Conservation (phyloP, 1,140 invertebrate species). For the Andrena cerasifolii region DNA sequence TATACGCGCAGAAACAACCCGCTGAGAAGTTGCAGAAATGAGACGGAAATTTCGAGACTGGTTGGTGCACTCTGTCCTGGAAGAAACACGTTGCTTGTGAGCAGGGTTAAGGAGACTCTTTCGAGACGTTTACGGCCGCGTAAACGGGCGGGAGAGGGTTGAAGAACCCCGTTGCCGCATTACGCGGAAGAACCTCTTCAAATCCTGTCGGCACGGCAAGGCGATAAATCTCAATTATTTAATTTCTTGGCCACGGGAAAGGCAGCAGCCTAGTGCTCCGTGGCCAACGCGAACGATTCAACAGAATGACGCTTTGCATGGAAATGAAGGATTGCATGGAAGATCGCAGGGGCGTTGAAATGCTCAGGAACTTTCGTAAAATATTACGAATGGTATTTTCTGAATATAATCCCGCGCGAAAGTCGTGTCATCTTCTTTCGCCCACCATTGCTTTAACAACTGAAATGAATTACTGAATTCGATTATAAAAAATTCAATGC, state of each 20-base stretch:
- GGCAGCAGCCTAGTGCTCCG: not conserved
- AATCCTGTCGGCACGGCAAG: slow-evolving; percentile 47
- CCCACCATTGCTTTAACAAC: no score
- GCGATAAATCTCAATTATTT: slow-evolving; percentile 72
- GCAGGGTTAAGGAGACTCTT: slow-evolving; percentile 26
- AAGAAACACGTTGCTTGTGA: slow-evolving; percentile 7
- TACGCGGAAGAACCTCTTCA: slow-evolving; percentile 45
- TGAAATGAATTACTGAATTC: no score
- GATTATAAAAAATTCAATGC: no score
- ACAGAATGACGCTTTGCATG: not conserved
- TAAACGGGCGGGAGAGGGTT: slow-evolving; percentile 17
- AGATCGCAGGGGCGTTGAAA: not conserved
- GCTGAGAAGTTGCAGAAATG: not conserved
- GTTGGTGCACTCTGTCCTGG: not conserved
- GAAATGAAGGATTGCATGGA: not conserved
- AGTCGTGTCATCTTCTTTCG: no score
- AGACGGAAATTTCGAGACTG: slow-evolving; percentile 2
- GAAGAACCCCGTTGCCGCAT: not conserved
- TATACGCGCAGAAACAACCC: not conserved
- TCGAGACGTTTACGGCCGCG: slow-evolving; percentile 22
- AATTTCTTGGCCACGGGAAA: slow-evolving; percentile 50
- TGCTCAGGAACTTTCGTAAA: not conserved
- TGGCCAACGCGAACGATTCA: not conserved
- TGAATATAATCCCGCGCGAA: not conserved
- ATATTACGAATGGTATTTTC: not conserved